A percentile compares a stretch with the other conserved stretches of the same genome.
Evolutionary conservation across 2,888 invertebrate genomes (phyloP).

Genomic region (Elgonia sp.): DNA sequence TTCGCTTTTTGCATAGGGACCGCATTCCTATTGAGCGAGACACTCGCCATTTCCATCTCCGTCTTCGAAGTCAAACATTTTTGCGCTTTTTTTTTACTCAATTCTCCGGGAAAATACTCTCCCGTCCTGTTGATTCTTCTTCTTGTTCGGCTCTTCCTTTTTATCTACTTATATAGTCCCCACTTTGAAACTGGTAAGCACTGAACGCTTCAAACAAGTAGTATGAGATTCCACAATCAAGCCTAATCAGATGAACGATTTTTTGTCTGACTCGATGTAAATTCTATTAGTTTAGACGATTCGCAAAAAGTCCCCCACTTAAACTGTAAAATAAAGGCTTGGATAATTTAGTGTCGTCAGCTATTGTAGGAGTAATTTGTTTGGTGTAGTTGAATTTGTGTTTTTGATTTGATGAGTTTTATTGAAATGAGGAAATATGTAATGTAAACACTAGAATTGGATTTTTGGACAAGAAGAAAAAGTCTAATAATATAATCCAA

Average conservation of each 20-base stretch:
- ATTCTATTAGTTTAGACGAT: constrained; percentile 26
- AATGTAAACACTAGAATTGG: no score
- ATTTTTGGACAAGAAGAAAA: no score
- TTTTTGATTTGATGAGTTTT: background rate
- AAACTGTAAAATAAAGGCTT: background rate
- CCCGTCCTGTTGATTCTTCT: constrained; percentile 69
- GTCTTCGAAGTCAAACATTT: constrained; percentile 66
- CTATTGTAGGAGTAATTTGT: background rate
- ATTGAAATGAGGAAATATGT: no score
- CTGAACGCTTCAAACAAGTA: constrained; percentile 41
- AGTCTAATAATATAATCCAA: no score
- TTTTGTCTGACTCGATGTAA: constrained; percentile 15
- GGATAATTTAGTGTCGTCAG: background rate
- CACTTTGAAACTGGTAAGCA: constrained; percentile 46
- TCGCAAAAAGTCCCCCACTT: background rate
- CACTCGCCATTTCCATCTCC: constrained; percentile 55
- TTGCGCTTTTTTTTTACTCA: constrained; percentile 62
- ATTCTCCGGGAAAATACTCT: constrained; percentile 69
- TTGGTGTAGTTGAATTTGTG: background rate
- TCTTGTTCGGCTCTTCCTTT: constrained; percentile 60
- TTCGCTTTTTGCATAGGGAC: constrained; percentile 73
- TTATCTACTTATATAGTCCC: constrained; percentile 60
- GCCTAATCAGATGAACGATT: constrained; percentile 52
- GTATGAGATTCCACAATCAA: constrained; percentile 54
- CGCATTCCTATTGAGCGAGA: constrained; percentile 76